Evolutionary conservation across 2,797 vertebrate genomes (phyloP), one percentile per base, ranked within the genome.

Genomic region (Pempheris klunzingeri): DNA sequence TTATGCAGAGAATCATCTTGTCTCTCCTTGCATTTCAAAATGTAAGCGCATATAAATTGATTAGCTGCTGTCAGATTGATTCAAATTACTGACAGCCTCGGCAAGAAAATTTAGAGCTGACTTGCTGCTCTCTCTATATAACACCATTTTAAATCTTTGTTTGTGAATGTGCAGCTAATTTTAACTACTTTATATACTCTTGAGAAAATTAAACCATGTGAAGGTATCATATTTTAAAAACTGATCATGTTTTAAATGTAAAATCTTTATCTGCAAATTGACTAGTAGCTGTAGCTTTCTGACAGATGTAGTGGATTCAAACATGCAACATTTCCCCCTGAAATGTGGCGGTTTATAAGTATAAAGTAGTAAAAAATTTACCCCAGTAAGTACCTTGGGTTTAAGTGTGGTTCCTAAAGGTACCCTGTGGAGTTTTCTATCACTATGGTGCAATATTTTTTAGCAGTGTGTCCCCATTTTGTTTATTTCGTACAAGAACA

Each of bases 1-100:
- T 8, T 3, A 14, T 5, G 28, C 22, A n/a, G 0, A 0, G 15
- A 2, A 3, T 41, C 15, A 44, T 8, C 4, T 11, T 20, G 24
- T 28, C 24, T 9, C 8, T 26, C 9, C n/a, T n/a, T 13, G 24
- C 5, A 46, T 22, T 41, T n/a, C 8, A 20, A 46, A n/a, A 30
- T 4, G 10, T n/a, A 0, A 4, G 26, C 34, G 6, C n/a, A 26
- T 22, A 43, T 24, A 60, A 5, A 18, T 24, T 47, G 26, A 32
- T 15, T 34, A 43, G 61, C 30, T 47, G 28, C 28, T 22, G 43
- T 7, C 30, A 24, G 14, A 34, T 34, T 63, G 30, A 61, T 44
- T 43, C 17, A 43, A 30, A 36, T 8, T 36, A 32, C 38, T 24
- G 3, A 7, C 7, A 54, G 28, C 28, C 8, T 20, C 20, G 28